Evolutionary conservation across 2,888 invertebrate species (phyloP).

Genomic region (Beris chalybata): DNA sequence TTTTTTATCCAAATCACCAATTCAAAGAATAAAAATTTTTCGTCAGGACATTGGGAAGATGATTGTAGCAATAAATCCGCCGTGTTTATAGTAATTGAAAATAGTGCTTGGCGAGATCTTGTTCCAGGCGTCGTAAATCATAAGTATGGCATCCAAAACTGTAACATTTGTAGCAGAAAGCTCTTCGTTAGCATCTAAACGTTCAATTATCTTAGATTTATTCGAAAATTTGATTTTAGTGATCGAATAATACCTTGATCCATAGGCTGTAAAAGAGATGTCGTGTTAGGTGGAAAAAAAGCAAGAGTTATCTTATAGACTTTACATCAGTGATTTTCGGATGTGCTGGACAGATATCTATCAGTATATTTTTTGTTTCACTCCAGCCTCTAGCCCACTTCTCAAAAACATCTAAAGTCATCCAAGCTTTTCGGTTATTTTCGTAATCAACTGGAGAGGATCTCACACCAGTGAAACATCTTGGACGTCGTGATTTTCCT

Average conservation of each 20-base stretch:
- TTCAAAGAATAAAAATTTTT: too few relatives aligned
- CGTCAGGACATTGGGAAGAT: too few relatives aligned
- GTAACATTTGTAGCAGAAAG: constrained; percentile 1
- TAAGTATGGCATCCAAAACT: background rate
- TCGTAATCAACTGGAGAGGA: constrained; percentile 2
- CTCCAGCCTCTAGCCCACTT: background rate
- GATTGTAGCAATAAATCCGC: background rate
- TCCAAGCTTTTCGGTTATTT: constrained; percentile 13
- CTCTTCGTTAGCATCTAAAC: background rate
- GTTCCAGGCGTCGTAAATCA: too few relatives aligned
- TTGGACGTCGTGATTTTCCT: constrained; percentile 4
- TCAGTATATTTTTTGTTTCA: too few relatives aligned
- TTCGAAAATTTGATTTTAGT: background rate
- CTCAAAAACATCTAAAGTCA: constrained; percentile 3
- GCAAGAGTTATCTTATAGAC: too few relatives aligned
- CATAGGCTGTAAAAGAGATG: too few relatives aligned
- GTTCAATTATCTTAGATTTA: background rate
- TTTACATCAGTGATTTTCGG: too few relatives aligned
- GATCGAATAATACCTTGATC: too few relatives aligned
- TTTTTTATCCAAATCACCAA: too few relatives aligned
- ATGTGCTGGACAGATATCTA: too few relatives aligned
- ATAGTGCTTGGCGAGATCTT: background rate
- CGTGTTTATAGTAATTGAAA: background rate
- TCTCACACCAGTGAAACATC: constrained; percentile 18
- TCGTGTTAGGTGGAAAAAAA: too few relatives aligned